Percentiles rank a stretch among this genome's conserved stretches.
phyloP scores from a whole-genome alignment of 2,113 vertebrate species.

The Lontra canadensis region DNA sequence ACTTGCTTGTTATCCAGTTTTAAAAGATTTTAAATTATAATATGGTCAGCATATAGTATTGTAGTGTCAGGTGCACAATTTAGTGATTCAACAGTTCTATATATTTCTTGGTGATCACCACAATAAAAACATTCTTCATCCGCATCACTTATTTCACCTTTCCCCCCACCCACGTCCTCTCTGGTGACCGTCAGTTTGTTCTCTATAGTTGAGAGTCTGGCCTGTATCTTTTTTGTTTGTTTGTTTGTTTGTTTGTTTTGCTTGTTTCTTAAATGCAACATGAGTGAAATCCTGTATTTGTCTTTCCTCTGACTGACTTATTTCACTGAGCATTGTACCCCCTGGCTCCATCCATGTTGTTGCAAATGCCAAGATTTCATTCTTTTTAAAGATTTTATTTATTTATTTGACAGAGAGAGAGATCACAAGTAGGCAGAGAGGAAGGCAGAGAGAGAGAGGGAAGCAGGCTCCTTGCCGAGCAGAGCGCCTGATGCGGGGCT shows the following conservation, averaged over 20 bases:
- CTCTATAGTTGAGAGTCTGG: background rate
- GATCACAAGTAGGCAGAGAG: no score
- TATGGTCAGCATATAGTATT: background rate
- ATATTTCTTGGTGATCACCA: background rate
- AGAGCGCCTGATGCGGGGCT: no score
- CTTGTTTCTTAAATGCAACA: background rate
- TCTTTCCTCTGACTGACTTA: background rate
- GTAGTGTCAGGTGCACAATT: background rate
- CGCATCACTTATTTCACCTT: background rate
- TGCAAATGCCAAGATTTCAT: background rate
- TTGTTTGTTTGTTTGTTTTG: background rate
- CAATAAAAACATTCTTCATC: background rate
- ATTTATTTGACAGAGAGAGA: no score
- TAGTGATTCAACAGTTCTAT: background rate
- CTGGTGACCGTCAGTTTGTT: no score
- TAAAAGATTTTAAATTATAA: background rate
- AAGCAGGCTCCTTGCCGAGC: no score
- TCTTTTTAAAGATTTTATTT: background rate
- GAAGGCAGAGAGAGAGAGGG: no score
- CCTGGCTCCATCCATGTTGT: background rate
- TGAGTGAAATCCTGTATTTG: background rate
- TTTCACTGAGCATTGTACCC: background rate
- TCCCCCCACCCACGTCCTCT: no score
- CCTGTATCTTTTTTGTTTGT: background rate
- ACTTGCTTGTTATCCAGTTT: background rate